Conservation (phyloP, 2,888 invertebrate genomes). For the Brachyopa scutellaris region DNA sequence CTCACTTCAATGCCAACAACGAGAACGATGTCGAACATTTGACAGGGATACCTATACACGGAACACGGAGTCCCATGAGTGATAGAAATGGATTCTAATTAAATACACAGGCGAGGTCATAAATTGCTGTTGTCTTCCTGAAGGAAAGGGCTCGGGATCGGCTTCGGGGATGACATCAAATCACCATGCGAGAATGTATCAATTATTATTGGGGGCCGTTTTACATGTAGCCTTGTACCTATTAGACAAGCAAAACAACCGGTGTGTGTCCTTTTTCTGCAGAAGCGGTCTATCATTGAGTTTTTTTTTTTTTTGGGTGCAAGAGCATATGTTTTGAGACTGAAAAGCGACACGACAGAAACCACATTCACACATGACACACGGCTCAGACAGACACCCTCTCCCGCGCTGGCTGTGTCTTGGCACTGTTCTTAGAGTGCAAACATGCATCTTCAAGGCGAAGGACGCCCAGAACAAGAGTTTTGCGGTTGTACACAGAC, state of each 20-base stretch:
- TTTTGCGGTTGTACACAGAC: slow-evolving; percentile 59
- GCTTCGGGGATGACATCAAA: slow-evolving; percentile 4
- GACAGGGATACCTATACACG: neutral
- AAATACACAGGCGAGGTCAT: slow-evolving; percentile 52
- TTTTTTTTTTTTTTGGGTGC: neutral
- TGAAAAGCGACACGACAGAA: slow-evolving; percentile 9
- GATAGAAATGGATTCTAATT: slow-evolving; percentile 41
- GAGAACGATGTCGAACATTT: slow-evolving; percentile 26
- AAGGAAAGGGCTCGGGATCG: neutral
- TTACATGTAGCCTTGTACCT: too few relatives aligned
- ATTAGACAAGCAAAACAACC: slow-evolving; percentile 15
- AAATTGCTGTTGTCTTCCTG: slow-evolving; percentile 51
- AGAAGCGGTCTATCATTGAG: neutral
- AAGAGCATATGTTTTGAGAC: slow-evolving; percentile 56
- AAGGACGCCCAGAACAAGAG: slow-evolving; percentile 36
- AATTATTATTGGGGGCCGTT: slow-evolving; percentile 18
- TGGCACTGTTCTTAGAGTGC: slow-evolving; percentile 37
- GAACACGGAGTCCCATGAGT: neutral
- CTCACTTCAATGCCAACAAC: slow-evolving; percentile 29
- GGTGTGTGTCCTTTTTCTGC: slow-evolving; percentile 18
- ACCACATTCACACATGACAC: slow-evolving; percentile 67
- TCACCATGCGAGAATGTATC: slow-evolving; percentile 33
- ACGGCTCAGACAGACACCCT: slow-evolving; percentile 49
- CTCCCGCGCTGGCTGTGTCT: slow-evolving; percentile 6
- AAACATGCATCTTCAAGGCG: slow-evolving; percentile 54